phyloP scores from a whole-genome alignment of 2,797 vertebrate genomes.

The Prunella strophiata region DNA sequence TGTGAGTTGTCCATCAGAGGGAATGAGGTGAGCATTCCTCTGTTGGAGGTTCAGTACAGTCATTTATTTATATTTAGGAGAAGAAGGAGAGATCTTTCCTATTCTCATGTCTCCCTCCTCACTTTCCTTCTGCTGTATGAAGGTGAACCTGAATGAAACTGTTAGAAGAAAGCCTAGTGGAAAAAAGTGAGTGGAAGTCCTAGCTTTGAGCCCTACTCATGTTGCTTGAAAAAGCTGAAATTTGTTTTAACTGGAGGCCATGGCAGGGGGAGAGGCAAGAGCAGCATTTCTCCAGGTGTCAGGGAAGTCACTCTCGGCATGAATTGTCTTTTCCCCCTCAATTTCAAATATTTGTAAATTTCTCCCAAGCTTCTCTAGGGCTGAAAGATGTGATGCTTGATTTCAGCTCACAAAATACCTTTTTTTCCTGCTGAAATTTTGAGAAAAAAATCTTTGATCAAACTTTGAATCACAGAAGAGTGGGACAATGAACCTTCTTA shows the following conservation, averaged over 20 bases:
- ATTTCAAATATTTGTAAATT: conserved; percentile 2
- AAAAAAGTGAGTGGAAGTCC: neutral
- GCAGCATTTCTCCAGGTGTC: neutral
- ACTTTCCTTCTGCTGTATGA: neutral
- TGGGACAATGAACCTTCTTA: neutral
- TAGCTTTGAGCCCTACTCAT: neutral
- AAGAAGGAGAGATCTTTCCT: neutral
- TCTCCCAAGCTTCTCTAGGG: neutral
- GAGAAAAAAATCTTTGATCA: neutral
- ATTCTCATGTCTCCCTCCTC: neutral
- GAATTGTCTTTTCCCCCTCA: neutral
- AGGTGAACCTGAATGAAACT: neutral
- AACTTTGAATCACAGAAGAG: neutral
- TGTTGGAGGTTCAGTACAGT: neutral
- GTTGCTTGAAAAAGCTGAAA: neutral
- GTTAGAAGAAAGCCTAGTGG: neutral
- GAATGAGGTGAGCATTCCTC: neutral
- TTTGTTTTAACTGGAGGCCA: neutral
- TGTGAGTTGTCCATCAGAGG: neutral
- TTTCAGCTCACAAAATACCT: neutral
- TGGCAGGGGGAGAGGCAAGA: neutral
- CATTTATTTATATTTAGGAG: neutral
- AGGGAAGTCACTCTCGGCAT: neutral
- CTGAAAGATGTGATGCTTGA: neutral
- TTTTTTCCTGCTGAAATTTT: neutral